phyloP scores from a whole-genome alignment of 2,113 vertebrate genomes.

The Symphodus melops region DNA sequence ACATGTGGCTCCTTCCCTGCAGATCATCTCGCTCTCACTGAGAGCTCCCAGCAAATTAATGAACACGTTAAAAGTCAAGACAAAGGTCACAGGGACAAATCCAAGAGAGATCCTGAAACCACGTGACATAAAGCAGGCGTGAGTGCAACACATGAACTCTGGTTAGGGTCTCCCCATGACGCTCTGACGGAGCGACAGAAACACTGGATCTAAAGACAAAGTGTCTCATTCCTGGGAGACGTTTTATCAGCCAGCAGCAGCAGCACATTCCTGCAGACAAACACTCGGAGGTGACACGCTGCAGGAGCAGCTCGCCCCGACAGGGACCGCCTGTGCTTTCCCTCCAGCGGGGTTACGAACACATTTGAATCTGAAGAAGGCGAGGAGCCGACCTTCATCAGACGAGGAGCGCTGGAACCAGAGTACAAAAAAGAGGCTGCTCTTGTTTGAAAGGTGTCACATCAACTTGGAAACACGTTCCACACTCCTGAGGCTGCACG shows the following conservation, averaged over 20 bases:
- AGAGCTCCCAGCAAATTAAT: no score
- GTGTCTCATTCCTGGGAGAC: conserved; percentile 21
- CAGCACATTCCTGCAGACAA: conserved; percentile 84
- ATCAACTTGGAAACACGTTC: conserved; percentile 55
- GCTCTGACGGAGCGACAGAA: not conserved
- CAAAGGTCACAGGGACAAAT: no score
- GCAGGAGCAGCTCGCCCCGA: conserved; percentile 79
- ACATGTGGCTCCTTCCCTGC: no score
- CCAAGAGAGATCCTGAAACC: no score
- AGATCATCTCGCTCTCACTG: no score
- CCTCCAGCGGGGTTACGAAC: conserved; percentile 56
- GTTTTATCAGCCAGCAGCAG: conserved; percentile 46
- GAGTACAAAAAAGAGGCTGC: conserved; percentile 47
- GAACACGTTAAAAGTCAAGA: no score
- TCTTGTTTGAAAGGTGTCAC: conserved; percentile 72
- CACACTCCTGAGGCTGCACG: conserved; percentile 37
- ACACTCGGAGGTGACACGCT: conserved; percentile 81
- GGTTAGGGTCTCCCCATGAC: not conserved
- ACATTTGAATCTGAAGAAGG: conserved; percentile 56
- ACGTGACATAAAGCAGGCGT: no score
- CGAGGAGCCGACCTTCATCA: conserved; percentile 37
- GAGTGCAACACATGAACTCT: no score
- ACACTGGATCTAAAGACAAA: conserved; percentile 40
- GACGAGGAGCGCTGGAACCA: conserved; percentile 34
- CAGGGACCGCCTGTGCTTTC: conserved; percentile 80